Base-by-base conservation (phyloP, 1,140 invertebrate genomes). In the Aleiodes sp. region DNA sequence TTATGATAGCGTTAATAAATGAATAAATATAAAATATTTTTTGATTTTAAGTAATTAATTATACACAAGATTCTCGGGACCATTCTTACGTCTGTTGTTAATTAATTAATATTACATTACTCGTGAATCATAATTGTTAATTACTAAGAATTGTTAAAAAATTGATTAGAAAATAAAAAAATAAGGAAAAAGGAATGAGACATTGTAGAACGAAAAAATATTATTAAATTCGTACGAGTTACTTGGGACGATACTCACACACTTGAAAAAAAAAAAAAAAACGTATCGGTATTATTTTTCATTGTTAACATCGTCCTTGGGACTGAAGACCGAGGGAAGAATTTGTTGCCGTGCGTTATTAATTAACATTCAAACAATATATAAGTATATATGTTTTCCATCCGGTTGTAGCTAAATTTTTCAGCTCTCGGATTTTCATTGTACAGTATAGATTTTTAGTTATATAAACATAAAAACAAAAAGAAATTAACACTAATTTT, bases 351-450 rank as follows among this genome's bases (percentile, higher is more conserved):
- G 39, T n/a, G 39, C 12, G 39, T 43, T 43, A n/a, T 16, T 43
- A 7, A 16, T 43, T 43, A 43, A 16, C 39, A 43, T n/a, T 43
- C 39, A 8, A 43, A 43, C 39, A 43, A n/a, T 43, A n/a, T n/a
- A n/a, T n/a, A n/a, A n/a, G n/a, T n/a, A 43, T 43, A 43, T 10
- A 43, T 43, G 19, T 43, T 43, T 43, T 43, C 19, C 39, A 43
- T 43, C 39, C 39, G 39, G 39, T 43, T 43, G 39, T 16, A n/a
- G 39, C 39, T 43, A 43, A 3, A 43, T 43, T 43, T 43, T 10
- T 43, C 39, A 43, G 39, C 39, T 43, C 39, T 43, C 19, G 39
- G 39, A 43, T 43, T 43, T 43, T 43, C n/a, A 43, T 43, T 43
- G 39, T 43, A 43, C 39, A 43, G 39, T 43, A 43, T 43, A n/a